These are phyloP conservation scores for Halocaridina rubra DNA, from an alignment of 2,888 invertebrate genomes.

Conservation along the genomic window DNA sequence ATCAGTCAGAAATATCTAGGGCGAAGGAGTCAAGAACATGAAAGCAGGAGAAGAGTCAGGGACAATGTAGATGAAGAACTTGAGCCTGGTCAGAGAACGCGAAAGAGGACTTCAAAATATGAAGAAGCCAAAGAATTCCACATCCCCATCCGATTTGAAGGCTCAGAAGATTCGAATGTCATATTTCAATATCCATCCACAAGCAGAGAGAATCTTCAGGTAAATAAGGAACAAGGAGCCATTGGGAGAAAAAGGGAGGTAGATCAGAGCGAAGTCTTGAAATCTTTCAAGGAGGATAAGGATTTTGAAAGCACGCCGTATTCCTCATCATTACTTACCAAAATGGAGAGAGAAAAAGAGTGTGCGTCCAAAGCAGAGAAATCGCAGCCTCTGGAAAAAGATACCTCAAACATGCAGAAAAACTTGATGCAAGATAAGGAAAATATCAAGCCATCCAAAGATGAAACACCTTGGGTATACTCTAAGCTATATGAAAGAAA, in stretches of 20 bases:
- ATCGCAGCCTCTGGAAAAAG: background rate
- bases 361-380: background rate
- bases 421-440: slow-evolving; percentile 25
- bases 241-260: background rate
- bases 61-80: background rate
- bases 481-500: background rate
- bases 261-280: background rate
- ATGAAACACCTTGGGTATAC: slow-evolving; percentile 12
- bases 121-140: slow-evolving; percentile 57
- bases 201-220: background rate
- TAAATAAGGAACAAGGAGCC: background rate
- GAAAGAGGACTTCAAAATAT: slow-evolving; percentile 47
- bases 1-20: background rate
- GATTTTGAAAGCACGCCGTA: background rate
- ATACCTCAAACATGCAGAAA: background rate
- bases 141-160: slow-evolving; percentile 50
- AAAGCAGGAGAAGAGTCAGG: slow-evolving; percentile 7
- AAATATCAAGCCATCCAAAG: slow-evolving; percentile 36
- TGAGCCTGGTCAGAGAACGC: background rate
- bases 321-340: background rate
- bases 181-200: background rate
- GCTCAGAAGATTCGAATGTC: background rate
- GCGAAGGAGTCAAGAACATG: background rate
- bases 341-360: background rate
- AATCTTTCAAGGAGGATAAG: background rate